Percentiles rank a stretch among this genome's conserved stretches.
phyloP scores from a whole-genome alignment of 2,113 vertebrate genomes.

The Oncorhynchus tshawytscha region DNA sequence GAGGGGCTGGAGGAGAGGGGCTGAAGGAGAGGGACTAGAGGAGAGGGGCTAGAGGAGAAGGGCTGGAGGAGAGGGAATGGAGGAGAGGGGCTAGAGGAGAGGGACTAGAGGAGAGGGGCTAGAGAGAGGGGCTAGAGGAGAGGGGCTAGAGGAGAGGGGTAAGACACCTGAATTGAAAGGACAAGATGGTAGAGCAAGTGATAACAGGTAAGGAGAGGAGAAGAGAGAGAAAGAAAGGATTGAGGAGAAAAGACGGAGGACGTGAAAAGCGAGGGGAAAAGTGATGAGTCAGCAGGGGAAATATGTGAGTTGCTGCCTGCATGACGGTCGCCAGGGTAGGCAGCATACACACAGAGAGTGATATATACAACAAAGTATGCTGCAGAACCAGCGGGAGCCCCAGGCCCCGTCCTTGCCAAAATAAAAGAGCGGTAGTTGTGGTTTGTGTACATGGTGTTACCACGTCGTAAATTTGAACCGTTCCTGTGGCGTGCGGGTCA shows the following conservation, averaged over 20 bases:
- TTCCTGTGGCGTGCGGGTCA: slow-evolving; percentile 31
- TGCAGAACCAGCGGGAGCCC: background rate
- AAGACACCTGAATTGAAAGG: background rate
- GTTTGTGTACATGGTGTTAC: slow-evolving; percentile 30
- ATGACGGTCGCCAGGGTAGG: background rate
- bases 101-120: too few relatives aligned
- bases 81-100: too few relatives aligned
- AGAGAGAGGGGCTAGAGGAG: too few relatives aligned
- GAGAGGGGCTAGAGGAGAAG: too few relatives aligned
- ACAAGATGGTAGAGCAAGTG: background rate
- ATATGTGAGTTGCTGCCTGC: slow-evolving; percentile 10
- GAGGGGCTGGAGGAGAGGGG: accelerated
- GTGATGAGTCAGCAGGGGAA: slow-evolving; percentile 7
- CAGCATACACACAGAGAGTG: background rate
- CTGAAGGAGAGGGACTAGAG: too few relatives aligned
- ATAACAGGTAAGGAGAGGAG: background rate
- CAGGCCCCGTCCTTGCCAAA: background rate
- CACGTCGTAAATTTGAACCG: slow-evolving; percentile 31
- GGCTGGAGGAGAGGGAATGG: accelerated
- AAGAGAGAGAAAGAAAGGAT: background rate
- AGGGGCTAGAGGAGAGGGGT: background rate
- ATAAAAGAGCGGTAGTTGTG: slow-evolving; percentile 1
- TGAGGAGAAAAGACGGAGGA: background rate
- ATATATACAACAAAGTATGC: background rate
- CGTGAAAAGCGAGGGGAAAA: background rate